phyloP scores from a whole-genome alignment of 2,113 vertebrate genomes.

The Circaetus cinerascens region DNA sequence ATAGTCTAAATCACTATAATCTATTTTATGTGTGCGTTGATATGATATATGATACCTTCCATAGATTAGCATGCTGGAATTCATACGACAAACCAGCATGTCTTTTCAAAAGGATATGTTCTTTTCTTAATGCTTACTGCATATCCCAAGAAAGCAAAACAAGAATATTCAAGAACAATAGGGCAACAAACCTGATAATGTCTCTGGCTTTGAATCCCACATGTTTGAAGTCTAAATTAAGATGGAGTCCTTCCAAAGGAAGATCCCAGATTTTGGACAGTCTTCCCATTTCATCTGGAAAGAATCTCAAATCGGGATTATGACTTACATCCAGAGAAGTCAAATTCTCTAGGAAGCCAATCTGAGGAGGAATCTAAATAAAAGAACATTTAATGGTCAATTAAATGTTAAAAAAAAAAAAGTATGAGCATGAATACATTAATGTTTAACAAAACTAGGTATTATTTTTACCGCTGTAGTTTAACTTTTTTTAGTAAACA shows the following conservation, averaged over 20 bases:
- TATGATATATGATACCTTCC: not conserved
- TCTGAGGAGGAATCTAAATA: conserved; percentile 88
- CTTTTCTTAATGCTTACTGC: not conserved
- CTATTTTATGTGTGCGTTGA: not conserved
- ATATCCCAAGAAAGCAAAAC: not conserved
- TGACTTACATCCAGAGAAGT: conserved; percentile 91
- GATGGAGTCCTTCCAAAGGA: conserved; percentile 87
- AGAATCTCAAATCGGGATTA: conserved; percentile 84
- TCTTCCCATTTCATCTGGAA: conserved; percentile 96
- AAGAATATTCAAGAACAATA: not conserved
- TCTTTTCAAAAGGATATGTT: not conserved
- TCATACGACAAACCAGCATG: not conserved
- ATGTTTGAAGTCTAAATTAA: conserved; percentile 92
- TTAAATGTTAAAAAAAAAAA: not conserved
- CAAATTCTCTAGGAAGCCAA: conserved; percentile 89
- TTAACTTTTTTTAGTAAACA: not conserved
- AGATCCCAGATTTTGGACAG: conserved; percentile 93
- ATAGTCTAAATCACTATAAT: not conserved
- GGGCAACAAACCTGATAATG: conserved; percentile 85
- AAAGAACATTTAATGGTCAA: not conserved
- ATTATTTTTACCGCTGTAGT: not conserved
- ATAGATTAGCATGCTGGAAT: not conserved
- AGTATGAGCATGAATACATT: not conserved
- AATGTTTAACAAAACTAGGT: not conserved
- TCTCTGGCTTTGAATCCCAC: conserved; percentile 95